Percentiles rank a stretch among this genome's conserved stretches.
phyloP scores from a whole-genome alignment of 2,113 vertebrate genomes.

The Pavo muticus region DNA sequence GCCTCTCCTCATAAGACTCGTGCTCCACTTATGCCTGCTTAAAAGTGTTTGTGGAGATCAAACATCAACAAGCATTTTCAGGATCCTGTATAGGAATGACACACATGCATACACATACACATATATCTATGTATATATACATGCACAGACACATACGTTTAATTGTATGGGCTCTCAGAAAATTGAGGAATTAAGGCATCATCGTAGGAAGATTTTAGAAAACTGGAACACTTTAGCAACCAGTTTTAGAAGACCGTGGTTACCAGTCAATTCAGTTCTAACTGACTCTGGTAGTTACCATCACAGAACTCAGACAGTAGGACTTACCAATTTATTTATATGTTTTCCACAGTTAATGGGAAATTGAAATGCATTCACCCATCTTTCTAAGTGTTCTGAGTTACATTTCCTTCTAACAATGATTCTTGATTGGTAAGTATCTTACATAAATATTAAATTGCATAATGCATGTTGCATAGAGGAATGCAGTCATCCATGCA shows the following conservation, averaged over 20 bases:
- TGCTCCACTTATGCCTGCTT: not conserved
- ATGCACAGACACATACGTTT: not conserved
- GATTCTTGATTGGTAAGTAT: not conserved
- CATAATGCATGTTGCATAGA: not conserved
- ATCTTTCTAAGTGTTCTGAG: not conserved
- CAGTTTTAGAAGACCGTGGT: not conserved
- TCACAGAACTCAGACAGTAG: not conserved
- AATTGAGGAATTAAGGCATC: not conserved
- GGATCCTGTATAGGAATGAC: not conserved
- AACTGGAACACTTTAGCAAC: not conserved
- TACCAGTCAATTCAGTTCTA: not conserved
- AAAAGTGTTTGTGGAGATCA: not conserved
- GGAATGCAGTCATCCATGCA: not conserved
- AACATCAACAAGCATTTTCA: not conserved
- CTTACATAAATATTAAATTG: slow-evolving; percentile 31
- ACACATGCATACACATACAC: too few relatives aligned
- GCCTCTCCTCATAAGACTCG: too few relatives aligned
- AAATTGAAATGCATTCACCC: not conserved
- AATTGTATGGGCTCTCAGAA: not conserved
- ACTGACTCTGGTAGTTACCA: not conserved
- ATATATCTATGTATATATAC: not conserved
- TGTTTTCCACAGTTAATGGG: not conserved
- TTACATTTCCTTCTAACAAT: not conserved
- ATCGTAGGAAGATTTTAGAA: not conserved
- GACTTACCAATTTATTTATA: not conserved